Percentiles rank a stretch among this genome's conserved stretches.
Evolutionary conservation across 2,113 vertebrate genomes (phyloP).

Genomic region (Gadus chalcogrammus): DNA sequence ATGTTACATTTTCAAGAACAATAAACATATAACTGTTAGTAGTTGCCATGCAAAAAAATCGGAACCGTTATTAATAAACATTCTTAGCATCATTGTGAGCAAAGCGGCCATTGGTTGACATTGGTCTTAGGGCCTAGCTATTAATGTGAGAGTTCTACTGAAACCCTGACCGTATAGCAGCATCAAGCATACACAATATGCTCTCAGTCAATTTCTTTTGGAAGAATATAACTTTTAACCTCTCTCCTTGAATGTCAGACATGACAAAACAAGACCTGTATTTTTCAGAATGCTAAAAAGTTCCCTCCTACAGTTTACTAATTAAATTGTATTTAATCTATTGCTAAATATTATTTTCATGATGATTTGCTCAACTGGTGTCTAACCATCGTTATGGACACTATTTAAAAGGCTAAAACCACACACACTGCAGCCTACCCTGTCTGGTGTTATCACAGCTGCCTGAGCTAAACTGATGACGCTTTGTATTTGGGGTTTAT

Average conservation of each 20-base stretch:
- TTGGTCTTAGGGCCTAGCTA: too few relatives aligned
- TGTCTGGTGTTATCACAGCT: constrained; percentile 58
- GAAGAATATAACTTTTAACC: too few relatives aligned
- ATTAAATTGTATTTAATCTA: not conserved
- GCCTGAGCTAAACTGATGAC: constrained; percentile 61
- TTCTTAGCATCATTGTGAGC: too few relatives aligned
- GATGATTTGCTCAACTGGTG: constrained; percentile 4
- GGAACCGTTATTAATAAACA: too few relatives aligned
- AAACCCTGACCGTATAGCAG: too few relatives aligned
- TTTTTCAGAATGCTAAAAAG: not conserved
- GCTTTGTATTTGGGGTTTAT: constrained; percentile 61
- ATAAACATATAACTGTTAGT: not conserved
- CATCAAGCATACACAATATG: too few relatives aligned
- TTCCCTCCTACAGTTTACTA: not conserved
- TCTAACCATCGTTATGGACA: not conserved
- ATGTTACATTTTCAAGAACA: not conserved
- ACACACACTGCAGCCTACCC: constrained; percentile 40
- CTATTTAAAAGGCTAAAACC: constrained; percentile 50
- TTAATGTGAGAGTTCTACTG: too few relatives aligned
- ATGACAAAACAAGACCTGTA: not conserved
- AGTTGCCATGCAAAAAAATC: too few relatives aligned
- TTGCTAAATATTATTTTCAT: not conserved
- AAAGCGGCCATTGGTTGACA: too few relatives aligned
- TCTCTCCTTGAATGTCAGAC: not conserved
- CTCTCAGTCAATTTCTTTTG: too few relatives aligned